Percentiles rank a stretch among this genome's conserved stretches.
phyloP scores from a whole-genome alignment of 2,888 invertebrate genomes.

The Oscheius sp. region DNA sequence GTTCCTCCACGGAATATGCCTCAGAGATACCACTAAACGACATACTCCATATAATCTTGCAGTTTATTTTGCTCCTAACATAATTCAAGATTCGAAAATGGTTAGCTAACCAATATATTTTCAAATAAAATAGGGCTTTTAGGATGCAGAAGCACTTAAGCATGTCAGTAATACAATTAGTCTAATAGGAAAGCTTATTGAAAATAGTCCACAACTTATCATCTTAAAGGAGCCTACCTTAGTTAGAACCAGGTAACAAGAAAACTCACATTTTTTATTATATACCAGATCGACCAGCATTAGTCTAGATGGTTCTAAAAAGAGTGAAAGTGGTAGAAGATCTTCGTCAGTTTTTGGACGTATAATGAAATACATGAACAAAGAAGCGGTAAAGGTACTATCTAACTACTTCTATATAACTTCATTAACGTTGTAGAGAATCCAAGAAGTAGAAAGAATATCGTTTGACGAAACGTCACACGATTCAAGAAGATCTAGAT shows the following conservation, averaged over 20 bases:
- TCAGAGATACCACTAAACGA: neutral
- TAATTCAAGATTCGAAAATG: neutral
- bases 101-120: neutral
- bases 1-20: conserved; percentile 2
- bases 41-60: neutral
- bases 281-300: conserved; percentile 14
- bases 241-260: conserved; percentile 14
- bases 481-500: neutral
- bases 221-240: neutral
- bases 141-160: neutral
- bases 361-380: neutral
- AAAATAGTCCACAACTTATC: neutral
- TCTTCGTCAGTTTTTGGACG: conserved; percentile 4
- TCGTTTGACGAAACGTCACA: too few relatives aligned
- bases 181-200: neutral
- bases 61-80: neutral
- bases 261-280: neutral
- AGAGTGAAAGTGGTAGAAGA: neutral
- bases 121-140: neutral
- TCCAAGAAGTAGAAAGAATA: neutral
- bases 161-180: neutral
- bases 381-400: neutral
- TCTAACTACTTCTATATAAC: neutral
- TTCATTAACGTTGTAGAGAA: neutral
- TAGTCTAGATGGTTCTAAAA: neutral